These are phyloP conservation scores for Oryzias sinensis DNA, from an alignment of 2,797 vertebrate genomes.

Conservation along the genomic window DNA sequence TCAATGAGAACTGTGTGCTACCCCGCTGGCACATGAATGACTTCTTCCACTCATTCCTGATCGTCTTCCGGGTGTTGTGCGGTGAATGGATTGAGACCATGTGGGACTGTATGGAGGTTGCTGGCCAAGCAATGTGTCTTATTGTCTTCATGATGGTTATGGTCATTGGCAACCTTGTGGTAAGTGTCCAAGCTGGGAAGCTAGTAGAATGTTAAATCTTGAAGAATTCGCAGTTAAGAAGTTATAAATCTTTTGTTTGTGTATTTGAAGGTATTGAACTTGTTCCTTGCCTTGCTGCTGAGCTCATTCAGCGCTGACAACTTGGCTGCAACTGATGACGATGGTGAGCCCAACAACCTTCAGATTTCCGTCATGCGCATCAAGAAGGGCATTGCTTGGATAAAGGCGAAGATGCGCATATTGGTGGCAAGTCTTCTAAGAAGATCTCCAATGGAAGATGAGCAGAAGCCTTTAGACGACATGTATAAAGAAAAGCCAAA, in stretches of 20 bases:
- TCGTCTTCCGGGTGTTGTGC: conserved; percentile 97
- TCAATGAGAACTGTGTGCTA: conserved; percentile 84
- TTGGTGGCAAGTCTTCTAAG: conserved; percentile 84
- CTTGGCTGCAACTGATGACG: conserved; percentile 92
- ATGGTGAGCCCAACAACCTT: conserved; percentile 97
- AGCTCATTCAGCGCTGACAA: conserved; percentile 99
- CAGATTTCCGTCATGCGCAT: conserved; percentile 96
- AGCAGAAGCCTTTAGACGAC: conserved; percentile 93
- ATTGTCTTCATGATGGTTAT: conserved; percentile 99
- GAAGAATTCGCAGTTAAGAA: neutral
- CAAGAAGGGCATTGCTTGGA: conserved; percentile 92
- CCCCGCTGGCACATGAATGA: conserved; percentile 99
- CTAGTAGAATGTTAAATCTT: neutral
- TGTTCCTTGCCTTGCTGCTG: conserved; percentile 96
- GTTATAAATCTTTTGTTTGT: conserved; percentile 6
- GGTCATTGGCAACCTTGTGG: conserved; percentile 99
- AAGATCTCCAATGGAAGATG: conserved; percentile 86
- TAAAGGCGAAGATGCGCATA: conserved; percentile 80
- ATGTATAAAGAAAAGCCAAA: conserved; percentile 94
- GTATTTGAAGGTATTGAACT: conserved; percentile 88
- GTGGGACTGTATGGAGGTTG: conserved; percentile 99
- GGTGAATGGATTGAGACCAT: conserved; percentile 99
- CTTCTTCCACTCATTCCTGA: conserved; percentile 99
- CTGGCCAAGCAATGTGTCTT: conserved; percentile 96
- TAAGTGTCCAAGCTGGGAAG: conserved; percentile 74